phyloP scores from a whole-genome alignment of 2,888 invertebrate species.

The Clivina fossor region DNA sequence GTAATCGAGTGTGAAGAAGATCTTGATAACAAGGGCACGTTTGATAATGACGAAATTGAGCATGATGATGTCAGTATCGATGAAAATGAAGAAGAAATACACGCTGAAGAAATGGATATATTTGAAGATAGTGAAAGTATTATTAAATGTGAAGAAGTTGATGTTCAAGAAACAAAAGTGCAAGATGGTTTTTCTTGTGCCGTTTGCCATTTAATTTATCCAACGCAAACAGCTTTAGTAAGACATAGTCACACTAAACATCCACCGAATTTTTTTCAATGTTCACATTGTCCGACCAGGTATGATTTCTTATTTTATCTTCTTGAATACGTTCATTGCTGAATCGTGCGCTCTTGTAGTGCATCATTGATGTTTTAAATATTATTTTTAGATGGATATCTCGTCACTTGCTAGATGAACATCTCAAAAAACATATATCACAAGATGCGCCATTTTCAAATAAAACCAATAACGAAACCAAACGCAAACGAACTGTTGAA shows the following conservation, averaged over 20 bases:
- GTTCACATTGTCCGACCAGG: constrained; percentile 18
- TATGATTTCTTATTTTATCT: not conserved
- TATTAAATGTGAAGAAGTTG: constrained; percentile 25
- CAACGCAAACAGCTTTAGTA: constrained; percentile 4
- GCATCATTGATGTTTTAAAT: not conserved
- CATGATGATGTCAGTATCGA: not conserved
- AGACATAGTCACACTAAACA: constrained; percentile 19
- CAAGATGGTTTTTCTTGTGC: constrained; percentile 7
- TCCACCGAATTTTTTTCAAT: constrained; percentile 24
- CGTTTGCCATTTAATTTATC: constrained; percentile 22
- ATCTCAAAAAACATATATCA: constrained; percentile 8
- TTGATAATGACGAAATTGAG: not conserved
- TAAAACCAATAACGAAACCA: too few species aligned
- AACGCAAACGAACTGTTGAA: constrained; percentile 8
- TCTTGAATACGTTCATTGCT: too few species aligned
- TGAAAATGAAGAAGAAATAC: constrained; percentile 4
- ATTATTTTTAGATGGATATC: constrained; percentile 17
- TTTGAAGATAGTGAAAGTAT: constrained; percentile 1
- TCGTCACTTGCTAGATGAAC: constrained; percentile 17
- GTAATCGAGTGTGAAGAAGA: not conserved
- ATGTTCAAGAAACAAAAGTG: constrained; percentile 2
- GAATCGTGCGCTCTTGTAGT: too few species aligned
- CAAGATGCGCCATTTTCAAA: too few species aligned
- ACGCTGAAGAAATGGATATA: constrained; percentile 1
- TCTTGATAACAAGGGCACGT: not conserved